Conservation (phyloP, 1,140 invertebrate genomes). For the Drosophila ogumai region DNA sequence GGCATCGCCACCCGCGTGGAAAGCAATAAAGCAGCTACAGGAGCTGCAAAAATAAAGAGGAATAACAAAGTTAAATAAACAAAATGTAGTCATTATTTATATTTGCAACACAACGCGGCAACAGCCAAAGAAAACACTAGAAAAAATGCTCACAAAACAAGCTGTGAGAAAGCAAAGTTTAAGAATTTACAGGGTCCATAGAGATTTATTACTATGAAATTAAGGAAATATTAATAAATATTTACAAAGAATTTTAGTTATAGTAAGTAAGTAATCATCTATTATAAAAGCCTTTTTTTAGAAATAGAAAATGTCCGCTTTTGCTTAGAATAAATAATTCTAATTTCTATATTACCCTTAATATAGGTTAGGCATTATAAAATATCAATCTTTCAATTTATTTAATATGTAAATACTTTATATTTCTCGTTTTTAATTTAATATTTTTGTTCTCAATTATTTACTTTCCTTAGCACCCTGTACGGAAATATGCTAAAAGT, state of each 20-base stretch:
- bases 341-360: no score
- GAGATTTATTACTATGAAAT: not conserved
- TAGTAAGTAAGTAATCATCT: no score
- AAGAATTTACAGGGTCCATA: constrained; percentile 11
- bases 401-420: no score
- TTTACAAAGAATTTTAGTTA: no score
- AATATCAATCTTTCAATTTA: no score
- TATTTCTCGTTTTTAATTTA: no score
- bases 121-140: constrained; percentile 51
- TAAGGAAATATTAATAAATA: not conserved
- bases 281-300: no score
- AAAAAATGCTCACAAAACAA: constrained; percentile 56
- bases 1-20: constrained; percentile 69
- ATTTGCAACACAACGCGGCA: constrained; percentile 57
- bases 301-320: no score
- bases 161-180: constrained; percentile 52
- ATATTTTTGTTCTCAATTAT: no score
- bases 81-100: constrained; percentile 82
- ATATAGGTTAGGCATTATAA: no score
- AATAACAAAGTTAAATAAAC: constrained; percentile 81
- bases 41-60: constrained; percentile 49
- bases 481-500: constrained; percentile 67
- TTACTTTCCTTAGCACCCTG: constrained; percentile 56
- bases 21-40: constrained; percentile 72
- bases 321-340: no score